Percentiles rank a stretch among this genome's conserved stretches.
These are phyloP conservation scores for Dolichoris vasculosae DNA, from an alignment of 1,140 invertebrate genomes.

Conservation along the genomic window DNA sequence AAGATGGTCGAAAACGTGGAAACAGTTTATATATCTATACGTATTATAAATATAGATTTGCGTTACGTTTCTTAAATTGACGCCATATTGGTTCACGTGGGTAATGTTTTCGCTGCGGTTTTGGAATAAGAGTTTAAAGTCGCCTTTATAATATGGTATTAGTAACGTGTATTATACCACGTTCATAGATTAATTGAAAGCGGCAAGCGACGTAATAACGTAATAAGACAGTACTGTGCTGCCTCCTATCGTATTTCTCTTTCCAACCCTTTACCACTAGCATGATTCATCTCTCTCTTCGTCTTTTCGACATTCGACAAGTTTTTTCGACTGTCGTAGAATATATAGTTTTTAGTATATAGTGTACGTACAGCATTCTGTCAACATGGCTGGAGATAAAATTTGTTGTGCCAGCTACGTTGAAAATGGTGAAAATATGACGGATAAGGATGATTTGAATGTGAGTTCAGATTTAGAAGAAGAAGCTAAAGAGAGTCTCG, in stretches of 20 bases:
- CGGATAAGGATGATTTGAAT: slow-evolving; percentile 61
- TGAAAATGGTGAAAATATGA: slow-evolving; percentile 62
- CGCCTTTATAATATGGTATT: not conserved
- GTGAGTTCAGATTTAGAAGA: slow-evolving; percentile 62
- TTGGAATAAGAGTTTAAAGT: not conserved
- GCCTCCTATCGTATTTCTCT: slow-evolving; percentile 21
- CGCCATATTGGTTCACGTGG: not conserved
- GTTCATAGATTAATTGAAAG: slow-evolving; percentile 14
- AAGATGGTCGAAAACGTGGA: not conserved
- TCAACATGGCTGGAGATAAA: slow-evolving; percentile 67
- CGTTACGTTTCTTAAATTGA: not conserved
- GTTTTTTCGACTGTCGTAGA: not conserved
- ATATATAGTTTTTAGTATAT: slow-evolving; percentile 8
- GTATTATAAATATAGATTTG: not conserved
- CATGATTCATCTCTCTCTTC: not conserved
- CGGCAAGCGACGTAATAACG: not conserved
- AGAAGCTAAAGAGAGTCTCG: slow-evolving; percentile 58
- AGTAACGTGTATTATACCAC: not conserved
- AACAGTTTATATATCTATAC: not conserved
- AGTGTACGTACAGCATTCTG: slow-evolving; percentile 30
- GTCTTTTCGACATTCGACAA: slow-evolving; percentile 4
- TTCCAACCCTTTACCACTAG: not conserved
- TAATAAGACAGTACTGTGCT: not conserved
- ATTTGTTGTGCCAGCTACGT: slow-evolving; percentile 60
- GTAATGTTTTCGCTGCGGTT: not conserved